Conservation (phyloP, 2,888 invertebrate genomes). For the Himalopsyche japonica region DNA sequence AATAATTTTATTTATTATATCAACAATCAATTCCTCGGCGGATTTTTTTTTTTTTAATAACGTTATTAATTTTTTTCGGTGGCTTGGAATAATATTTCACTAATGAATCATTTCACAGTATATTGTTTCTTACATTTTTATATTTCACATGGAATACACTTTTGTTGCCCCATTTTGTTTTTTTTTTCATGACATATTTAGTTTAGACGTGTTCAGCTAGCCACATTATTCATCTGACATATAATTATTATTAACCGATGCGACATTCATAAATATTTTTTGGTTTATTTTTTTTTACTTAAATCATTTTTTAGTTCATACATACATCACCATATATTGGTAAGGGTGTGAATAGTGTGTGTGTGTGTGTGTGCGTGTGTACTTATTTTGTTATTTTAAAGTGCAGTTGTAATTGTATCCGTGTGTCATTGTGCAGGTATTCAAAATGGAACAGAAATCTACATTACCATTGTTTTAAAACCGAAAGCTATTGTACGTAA, state of each 20-base stretch:
- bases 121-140: background rate
- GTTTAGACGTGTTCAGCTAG: background rate
- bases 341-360: constrained; percentile 9
- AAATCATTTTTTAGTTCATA: background rate
- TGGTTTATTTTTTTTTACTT: background rate
- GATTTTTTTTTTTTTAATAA: no score
- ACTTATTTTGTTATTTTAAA: constrained; percentile 4
- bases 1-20: no score
- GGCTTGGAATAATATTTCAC: background rate
- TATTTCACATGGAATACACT: background rate
- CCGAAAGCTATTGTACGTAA: background rate
- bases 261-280: background rate
- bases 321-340: background rate
- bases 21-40: no score
- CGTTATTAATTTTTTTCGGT: background rate
- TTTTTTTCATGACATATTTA: background rate
- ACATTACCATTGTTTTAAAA: background rate
- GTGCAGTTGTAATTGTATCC: background rate
- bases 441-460: background rate
- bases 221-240: background rate
- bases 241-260: background rate
- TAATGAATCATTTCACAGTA: background rate
- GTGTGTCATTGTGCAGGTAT: background rate
- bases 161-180: background rate
- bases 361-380: constrained; percentile 19